phyloP scores from a whole-genome alignment of 2,888 invertebrate genomes.

The Lottia gigantea region DNA sequence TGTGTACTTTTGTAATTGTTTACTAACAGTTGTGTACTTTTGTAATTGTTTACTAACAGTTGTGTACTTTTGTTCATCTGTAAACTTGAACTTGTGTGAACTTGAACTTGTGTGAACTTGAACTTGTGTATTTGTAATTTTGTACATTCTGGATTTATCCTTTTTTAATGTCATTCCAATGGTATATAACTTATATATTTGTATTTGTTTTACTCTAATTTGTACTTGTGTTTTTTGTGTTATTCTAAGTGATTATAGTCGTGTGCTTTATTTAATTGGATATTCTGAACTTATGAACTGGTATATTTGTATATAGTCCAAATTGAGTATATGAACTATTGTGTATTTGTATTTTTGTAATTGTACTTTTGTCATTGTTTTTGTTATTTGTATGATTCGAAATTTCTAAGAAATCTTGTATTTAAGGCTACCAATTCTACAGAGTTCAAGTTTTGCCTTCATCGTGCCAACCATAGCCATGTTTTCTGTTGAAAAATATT shows the following conservation, averaged over 20 bases:
- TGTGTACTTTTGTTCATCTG: background rate
- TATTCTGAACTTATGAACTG: too few relatives aligned
- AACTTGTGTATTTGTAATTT: background rate
- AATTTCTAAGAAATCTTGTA: background rate
- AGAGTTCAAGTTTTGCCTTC: constrained; percentile 62
- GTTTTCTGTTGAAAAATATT: constrained; percentile 51
- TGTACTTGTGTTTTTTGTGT: too few relatives aligned
- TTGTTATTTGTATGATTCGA: too few relatives aligned
- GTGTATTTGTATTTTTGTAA: too few relatives aligned
- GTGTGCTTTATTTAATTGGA: too few relatives aligned
- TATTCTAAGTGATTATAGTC: too few relatives aligned
- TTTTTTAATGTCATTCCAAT: too few relatives aligned
- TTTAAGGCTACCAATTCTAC: constrained; percentile 63
- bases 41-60: too few relatives aligned
- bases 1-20: background rate
- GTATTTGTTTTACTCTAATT: background rate
- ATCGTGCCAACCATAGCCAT: constrained; percentile 59
- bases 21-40: background rate
- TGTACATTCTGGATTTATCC: background rate
- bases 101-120: background rate
- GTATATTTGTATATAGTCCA: too few relatives aligned
- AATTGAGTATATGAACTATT: too few relatives aligned
- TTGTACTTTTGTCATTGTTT: too few relatives aligned
- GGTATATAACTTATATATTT: too few relatives aligned
- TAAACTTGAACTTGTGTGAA: background rate